Evolutionary conservation across 2,797 vertebrate species (phyloP), one percentile per base, ranked within the genome.

Genomic region (Protonibea diacanthus): DNA sequence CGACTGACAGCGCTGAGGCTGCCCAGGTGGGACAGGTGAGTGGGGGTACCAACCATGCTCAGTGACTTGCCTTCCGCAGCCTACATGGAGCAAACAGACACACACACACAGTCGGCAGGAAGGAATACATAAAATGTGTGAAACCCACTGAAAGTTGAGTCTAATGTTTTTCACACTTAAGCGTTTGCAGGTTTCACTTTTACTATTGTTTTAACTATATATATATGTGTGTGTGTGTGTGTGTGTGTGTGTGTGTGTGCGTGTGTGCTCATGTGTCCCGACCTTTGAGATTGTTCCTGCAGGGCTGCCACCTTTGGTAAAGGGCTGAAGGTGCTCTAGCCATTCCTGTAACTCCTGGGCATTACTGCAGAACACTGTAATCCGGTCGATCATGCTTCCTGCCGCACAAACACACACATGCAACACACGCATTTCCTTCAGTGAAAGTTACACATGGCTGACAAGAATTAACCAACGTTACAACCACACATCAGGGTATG

Each of bases 281-380:
- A 95, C 95, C 94, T 98, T 99, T 78, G 93, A 89, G 17, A 96
- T 80, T 0, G 96, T 96, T 79, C 94, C 88, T 45, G 95, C 95
- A 38, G 96, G 96, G 45, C 96, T 94, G 0, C 95, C 95, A 57
- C 96, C 97, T 95, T 97, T 98, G 89, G 94, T 96, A 53, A 96
- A 94, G 56, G 95, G 94, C 71, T 96, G 96, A 66, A 99, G 95
- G 78, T 97, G 96, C 40, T 99, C 98, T 2, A 99, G 91, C 98
- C 98, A 99, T 21, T 99, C 98, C 0, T 98, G 97, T 77, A 97
- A 92, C 73, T 99, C 98, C 81, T 97, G 97, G 65, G 91, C 92
- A 87, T 85, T 96, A 84, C 82, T 94, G 91, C 98, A 99, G 88
- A 95, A 96, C 62, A 99, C 96, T 0, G 95, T 96, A 58, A 96